Evolutionary conservation across 30 jellyfish, hydroid and myxozoan species (phyloP), one percentile per base, ranked within the genome.

Genomic region (Pseudorhiza aurosa): DNA sequence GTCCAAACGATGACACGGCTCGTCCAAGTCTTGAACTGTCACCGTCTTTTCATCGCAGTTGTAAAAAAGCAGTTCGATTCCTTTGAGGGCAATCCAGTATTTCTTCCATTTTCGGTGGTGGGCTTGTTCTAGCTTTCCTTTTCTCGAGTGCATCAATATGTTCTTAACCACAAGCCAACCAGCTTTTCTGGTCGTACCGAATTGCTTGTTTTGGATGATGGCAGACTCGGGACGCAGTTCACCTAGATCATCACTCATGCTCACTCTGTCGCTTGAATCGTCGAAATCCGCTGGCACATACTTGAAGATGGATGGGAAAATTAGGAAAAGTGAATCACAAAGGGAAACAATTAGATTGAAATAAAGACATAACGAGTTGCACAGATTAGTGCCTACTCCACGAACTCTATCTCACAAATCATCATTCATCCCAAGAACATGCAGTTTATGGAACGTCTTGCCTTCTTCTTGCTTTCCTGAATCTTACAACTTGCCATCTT

Each of bases 11-110:
- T 78, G 83, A 8, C 96, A 70, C 19, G 98, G 98, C 60, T 85
- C 96, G 68, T 93, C 96, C 28, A 93, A 32, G 57, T 93, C 98
- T 27, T 87, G 96, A 3, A 86, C 53, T 10, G 98, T 85, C 19
- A 81, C 98, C 0, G 96, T 93, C 76, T 93, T 93, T 35, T 93
- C 98, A 31, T 93, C 96, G 25, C 96, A 88, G 40, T 81, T 65
- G 58, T 81, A 86, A 72, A 93, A 93, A 37, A 87, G 58, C 83
- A 93, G 65, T 55, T 93, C 98, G 25, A 93, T 82, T 7, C 98
- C 98, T 69, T 93, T 93, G 56, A 93, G 68, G 25, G 96, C 96
- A 3, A 87, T 96, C 98, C 98, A 93, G 64, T 93, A 93, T 63
- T 93, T 93, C 83, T 81, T 81, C 98, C 98, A 93, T 50, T 73